Conservation (phyloP, 2,888 invertebrate genomes). For the Andricus quercusramuli region DNA sequence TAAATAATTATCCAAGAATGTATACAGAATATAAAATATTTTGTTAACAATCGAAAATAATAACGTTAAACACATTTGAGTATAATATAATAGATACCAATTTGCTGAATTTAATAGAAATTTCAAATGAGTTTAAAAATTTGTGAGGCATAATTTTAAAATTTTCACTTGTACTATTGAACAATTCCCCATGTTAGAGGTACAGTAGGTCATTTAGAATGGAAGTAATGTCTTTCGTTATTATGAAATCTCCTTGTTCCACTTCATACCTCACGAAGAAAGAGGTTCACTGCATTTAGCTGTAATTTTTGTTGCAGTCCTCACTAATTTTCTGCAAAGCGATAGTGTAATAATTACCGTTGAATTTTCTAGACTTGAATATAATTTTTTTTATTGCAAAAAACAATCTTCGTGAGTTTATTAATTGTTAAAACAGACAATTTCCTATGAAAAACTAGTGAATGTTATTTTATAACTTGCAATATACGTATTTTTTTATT, state of each 20-base stretch:
- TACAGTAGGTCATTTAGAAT: not conserved
- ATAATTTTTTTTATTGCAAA: not conserved
- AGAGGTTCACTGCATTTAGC: not conserved
- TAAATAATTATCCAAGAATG: too few relatives aligned
- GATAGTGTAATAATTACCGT: not conserved
- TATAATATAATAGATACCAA: not conserved
- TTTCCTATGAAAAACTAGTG: too few relatives aligned
- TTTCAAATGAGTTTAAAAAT: not conserved
- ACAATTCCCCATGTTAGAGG: not conserved
- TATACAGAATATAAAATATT: too few relatives aligned
- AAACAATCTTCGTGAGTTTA: too few relatives aligned
- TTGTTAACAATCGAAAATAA: too few relatives aligned
- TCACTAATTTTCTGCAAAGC: not conserved
- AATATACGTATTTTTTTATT: too few relatives aligned
- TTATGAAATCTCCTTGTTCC: conserved; percentile 28
- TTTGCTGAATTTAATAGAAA: not conserved
- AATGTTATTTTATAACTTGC: too few relatives aligned
- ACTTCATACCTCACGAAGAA: not conserved
- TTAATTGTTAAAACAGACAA: too few relatives aligned
- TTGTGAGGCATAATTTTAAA: not conserved
- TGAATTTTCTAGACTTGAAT: not conserved
- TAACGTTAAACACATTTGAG: not conserved
- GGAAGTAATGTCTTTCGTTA: not conserved
- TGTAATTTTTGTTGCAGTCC: not conserved
- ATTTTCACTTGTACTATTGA: not conserved